These are phyloP conservation scores for Halyomorpha halys DNA, from an alignment of 1,140 invertebrate species.

Conservation along the genomic window DNA sequence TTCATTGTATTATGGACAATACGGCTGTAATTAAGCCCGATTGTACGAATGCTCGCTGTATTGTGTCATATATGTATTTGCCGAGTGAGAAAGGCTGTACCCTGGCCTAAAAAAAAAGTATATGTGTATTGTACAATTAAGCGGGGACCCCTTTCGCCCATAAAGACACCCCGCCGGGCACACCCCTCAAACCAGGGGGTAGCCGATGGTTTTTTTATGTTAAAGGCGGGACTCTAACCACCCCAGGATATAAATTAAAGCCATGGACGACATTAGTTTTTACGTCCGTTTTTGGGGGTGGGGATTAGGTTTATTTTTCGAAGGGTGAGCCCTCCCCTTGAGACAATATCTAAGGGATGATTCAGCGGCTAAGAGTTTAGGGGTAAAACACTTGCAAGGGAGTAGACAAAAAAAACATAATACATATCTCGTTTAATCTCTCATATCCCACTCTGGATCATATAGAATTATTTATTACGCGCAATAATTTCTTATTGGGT, in stretches of 20 bases:
- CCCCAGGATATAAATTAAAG: constrained; percentile 1
- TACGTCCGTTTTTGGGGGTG: constrained; percentile 9
- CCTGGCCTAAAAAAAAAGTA: background rate
- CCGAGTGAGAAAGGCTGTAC: too few species aligned
- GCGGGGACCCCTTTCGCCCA: background rate
- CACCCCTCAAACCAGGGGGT: too few species aligned
- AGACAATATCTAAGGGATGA: constrained; percentile 10
- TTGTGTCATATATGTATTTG: too few species aligned
- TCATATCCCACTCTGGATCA: too few species aligned
- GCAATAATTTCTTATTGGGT: too few species aligned
- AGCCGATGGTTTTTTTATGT: constrained; percentile 10
- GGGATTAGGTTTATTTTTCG: constrained; percentile 18
- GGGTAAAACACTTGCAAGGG: background rate
- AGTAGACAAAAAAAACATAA: background rate
- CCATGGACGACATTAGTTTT: constrained; percentile 13
- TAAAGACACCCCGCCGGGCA: background rate
- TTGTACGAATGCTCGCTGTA: too few species aligned
- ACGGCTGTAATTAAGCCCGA: too few species aligned
- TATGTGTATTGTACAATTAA: constrained; percentile 1
- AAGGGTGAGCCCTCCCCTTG: constrained; percentile 10
- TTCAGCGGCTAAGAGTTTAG: constrained; percentile 6
- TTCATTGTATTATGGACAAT: too few species aligned
- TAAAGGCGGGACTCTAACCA: constrained; percentile 3
- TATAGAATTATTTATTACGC: too few species aligned
- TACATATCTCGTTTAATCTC: too few species aligned